These are phyloP conservation scores for Agrochola macilenta DNA, from an alignment of 2,888 invertebrate species.

Conservation along the genomic window DNA sequence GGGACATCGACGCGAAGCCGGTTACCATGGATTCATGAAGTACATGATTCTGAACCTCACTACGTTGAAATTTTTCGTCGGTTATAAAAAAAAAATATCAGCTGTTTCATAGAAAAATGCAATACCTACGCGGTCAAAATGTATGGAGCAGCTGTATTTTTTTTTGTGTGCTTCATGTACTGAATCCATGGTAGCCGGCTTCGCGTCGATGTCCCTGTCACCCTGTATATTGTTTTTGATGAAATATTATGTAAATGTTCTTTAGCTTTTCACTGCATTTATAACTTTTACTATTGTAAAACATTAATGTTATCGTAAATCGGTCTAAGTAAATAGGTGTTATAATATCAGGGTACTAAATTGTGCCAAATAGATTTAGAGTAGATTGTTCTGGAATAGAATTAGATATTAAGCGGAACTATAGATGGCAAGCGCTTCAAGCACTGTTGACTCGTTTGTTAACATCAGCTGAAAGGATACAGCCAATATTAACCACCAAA, in stretches of 20 bases:
- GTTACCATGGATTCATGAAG: no score
- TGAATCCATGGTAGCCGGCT: no score
- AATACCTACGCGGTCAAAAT: no score
- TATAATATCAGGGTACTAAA: constrained; percentile 63
- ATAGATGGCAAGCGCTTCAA: constrained; percentile 19
- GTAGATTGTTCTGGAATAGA: constrained; percentile 48
- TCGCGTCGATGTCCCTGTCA: no score
- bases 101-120: no score
- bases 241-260: constrained; percentile 6
- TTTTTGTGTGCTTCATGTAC: no score
- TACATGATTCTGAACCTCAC: no score
- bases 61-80: no score
- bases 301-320: constrained; percentile 15
- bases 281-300: constrained; percentile 22
- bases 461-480: background rate
- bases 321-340: constrained; percentile 22
- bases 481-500: background rate
- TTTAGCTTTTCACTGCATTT: constrained; percentile 9
- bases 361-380: constrained; percentile 65
- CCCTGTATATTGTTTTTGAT: background rate
- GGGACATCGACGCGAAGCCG: no score
- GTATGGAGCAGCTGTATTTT: no score
- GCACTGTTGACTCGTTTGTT: background rate
- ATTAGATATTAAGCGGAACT: constrained; percentile 24
- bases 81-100: no score